phyloP scores from a whole-genome alignment of 2,888 invertebrate species.

The Drosophila eohydei region DNA sequence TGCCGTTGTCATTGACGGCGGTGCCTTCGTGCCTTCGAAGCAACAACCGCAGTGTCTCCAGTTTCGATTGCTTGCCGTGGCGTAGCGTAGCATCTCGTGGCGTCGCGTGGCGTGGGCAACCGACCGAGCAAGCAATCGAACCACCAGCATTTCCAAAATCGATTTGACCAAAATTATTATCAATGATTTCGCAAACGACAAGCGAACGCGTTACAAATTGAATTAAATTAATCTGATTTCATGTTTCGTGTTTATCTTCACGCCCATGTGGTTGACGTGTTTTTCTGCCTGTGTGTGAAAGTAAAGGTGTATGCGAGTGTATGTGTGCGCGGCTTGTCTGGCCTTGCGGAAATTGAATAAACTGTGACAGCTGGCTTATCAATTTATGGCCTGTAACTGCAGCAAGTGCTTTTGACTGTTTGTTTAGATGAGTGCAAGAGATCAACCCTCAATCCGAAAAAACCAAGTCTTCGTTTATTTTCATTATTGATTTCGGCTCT shows the following conservation, averaged over 20 bases:
- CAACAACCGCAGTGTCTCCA: constrained; percentile 68
- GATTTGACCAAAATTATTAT: constrained; percentile 77
- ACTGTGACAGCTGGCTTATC: constrained; percentile 55
- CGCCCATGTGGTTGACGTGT: constrained; percentile 15
- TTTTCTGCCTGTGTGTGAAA: neutral
- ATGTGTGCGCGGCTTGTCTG: constrained; percentile 14
- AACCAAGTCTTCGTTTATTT: constrained; percentile 28
- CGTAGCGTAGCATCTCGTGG: constrained; percentile 7
- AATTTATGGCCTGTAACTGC: constrained; percentile 34
- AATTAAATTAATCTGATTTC: constrained; percentile 75
- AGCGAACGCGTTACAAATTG: constrained; percentile 64
- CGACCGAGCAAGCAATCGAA: constrained; percentile 21
- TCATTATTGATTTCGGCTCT: constrained; percentile 50
- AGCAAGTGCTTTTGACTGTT: constrained; percentile 39
- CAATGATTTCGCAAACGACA: constrained; percentile 69
- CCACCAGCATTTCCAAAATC: constrained; percentile 64
- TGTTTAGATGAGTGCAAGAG: constrained; percentile 14
- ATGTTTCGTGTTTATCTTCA: constrained; percentile 35
- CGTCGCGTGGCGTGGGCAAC: neutral
- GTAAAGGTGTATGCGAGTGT: constrained; percentile 13
- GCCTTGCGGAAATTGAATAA: constrained; percentile 56
- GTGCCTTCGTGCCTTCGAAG: constrained; percentile 56
- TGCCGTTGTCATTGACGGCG: constrained; percentile 44
- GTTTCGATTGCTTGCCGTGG: constrained; percentile 27
- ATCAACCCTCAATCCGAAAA: constrained; percentile 7